Evolutionary conservation across 2,888 invertebrate species (phyloP), one percentile per base, ranked within the genome.

Genomic region (Tetragonula carbonaria): DNA sequence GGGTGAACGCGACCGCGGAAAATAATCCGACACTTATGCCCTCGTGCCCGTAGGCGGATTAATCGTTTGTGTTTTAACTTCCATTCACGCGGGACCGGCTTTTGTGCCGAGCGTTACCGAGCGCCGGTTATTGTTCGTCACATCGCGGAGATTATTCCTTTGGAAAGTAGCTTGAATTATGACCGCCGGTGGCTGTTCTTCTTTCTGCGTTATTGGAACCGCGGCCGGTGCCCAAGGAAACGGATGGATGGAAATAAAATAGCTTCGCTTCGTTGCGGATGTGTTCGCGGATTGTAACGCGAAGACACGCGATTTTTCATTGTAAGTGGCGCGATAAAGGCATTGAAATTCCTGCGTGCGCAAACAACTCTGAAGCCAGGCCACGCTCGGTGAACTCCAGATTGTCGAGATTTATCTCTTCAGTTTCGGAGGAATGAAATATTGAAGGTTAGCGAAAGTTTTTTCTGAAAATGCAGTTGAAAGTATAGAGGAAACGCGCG

Each of bases 21-120:
- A 86, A 75, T 84, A 72, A 67, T 84, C 71, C 70, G 81, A 80
- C 82, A 76, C 62, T 66, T 55, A 28, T 66, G 51, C 82, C 65
- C 74, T 74, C 82, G 78, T 55, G 68, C 28, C 18, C 51, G 73
- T 78, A 70, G 85, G 67, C 78, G 75, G 77, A 77, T 75, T 85
- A 77, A 77, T 84, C 76, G 76, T 75, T 85, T 76, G 73, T 74
- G 74, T 80, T 84, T 76, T 76, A 76, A 82, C 78, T 74, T 79
- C 70, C 82, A 82, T 82, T 82, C 68, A 82, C 78, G 45, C 45
- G 33, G 62, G 21, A 23, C 14, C 14, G 63, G 68, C 75, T 74
- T 85, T 83, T 73, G 68, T 82, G 38, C 65, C 63, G 57, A 55
- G 38, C 50, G 75, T 51, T 70, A 74, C 79, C 50, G 23, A 53